A percentile compares a stretch with the other conserved stretches of the same genome.
Conservation (phyloP, 2,797 vertebrate genomes). For the Danionella dracula region DNA sequence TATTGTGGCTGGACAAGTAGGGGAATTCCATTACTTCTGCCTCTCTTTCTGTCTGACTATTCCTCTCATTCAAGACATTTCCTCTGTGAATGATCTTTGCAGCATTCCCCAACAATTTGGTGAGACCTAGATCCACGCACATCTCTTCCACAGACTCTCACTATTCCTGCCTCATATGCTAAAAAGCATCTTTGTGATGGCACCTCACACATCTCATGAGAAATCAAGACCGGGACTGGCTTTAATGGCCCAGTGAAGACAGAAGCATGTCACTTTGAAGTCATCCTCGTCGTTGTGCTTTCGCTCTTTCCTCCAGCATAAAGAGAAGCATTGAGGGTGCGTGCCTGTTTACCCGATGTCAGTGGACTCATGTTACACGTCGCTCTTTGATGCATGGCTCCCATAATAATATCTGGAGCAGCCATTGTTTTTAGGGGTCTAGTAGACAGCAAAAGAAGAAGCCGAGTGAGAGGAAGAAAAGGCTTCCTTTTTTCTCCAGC, state of each 20-base stretch:
- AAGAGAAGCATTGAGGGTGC: slow-evolving; percentile 43
- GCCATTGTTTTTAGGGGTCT: slow-evolving; percentile 29
- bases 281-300: slow-evolving; percentile 21
- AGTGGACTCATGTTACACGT: slow-evolving; percentile 29
- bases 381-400: slow-evolving; percentile 34
- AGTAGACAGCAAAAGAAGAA: slow-evolving; percentile 40
- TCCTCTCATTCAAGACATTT: slow-evolving; percentile 10
- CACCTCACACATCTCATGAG: slow-evolving; percentile 65
- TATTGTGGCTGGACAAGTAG: slow-evolving; percentile 31
- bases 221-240: slow-evolving; percentile 56
- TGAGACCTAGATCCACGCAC: neutral
- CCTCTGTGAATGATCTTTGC: neutral
- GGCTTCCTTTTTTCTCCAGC: slow-evolving; percentile 38
- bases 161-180: slow-evolving; percentile 31
- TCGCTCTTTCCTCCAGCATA: slow-evolving; percentile 22
- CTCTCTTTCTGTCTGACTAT: slow-evolving; percentile 14
- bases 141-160: neutral
- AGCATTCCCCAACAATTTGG: slow-evolving; percentile 3
- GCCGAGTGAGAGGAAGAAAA: slow-evolving; percentile 42
- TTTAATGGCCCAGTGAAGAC: slow-evolving; percentile 62
- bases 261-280: slow-evolving; percentile 64
- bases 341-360: slow-evolving; percentile 23
- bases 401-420: slow-evolving; percentile 29
- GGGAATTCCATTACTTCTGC: slow-evolving; percentile 38
- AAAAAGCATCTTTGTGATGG: slow-evolving; percentile 63